phyloP scores from a whole-genome alignment of 1,140 invertebrate genomes.

The Brachionus angularis region DNA sequence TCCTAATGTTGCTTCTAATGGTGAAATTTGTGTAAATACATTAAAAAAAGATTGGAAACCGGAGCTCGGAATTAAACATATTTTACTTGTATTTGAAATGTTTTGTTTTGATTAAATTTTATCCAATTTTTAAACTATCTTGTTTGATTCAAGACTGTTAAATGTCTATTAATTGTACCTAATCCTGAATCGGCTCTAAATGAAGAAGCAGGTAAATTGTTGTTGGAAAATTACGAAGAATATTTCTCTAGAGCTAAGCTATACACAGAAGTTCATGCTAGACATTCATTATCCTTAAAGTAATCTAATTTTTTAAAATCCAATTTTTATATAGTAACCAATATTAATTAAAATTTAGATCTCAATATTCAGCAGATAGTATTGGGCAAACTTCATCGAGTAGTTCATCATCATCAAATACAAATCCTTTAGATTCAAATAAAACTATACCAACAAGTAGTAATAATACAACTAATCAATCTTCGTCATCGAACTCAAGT shows the following conservation, averaged over 20 bases:
- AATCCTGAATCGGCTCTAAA: constrained; percentile 90
- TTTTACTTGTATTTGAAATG: constrained; percentile 69
- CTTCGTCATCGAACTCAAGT: neutral
- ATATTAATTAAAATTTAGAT: constrained; percentile 3
- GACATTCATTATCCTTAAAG: constrained; percentile 59
- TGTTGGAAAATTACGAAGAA: constrained; percentile 83
- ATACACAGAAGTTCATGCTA: constrained; percentile 88
- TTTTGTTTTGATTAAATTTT: constrained; percentile 43
- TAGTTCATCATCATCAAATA: constrained; percentile 16
- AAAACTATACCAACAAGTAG: constrained; percentile 33
- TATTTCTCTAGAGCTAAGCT: constrained; percentile 81
- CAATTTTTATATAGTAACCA: neutral
- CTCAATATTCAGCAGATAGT: constrained; percentile 46
- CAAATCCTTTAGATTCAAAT: constrained; percentile 38
- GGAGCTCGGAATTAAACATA: constrained; percentile 90
- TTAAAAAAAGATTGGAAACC: constrained; percentile 92
- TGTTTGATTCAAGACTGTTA: constrained; percentile 76
- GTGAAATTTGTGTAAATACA: constrained; percentile 95
- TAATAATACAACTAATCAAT: constrained; percentile 20
- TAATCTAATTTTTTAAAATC: constrained; percentile 14
- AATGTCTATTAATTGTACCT: constrained; percentile 85
- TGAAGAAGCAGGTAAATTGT: constrained; percentile 83
- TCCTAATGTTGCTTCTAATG: constrained; percentile 87
- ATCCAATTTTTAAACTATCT: constrained; percentile 35
- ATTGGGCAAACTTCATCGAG: constrained; percentile 18